These are phyloP conservation scores for Argynnis bischoffii DNA, from an alignment of 2,888 invertebrate genomes.

Conservation along the genomic window DNA sequence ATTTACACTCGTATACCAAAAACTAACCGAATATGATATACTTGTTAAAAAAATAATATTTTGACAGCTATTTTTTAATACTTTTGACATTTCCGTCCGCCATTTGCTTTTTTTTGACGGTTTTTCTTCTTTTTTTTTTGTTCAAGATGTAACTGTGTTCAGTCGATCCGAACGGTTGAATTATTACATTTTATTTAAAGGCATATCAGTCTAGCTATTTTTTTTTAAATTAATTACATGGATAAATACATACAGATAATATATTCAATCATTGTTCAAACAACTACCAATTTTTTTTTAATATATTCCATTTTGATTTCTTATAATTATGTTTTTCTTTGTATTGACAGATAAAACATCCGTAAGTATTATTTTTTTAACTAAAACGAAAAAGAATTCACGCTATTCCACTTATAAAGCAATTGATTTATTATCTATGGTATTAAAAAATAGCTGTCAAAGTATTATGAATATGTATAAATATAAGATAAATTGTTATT, in stretches of 20 bases:
- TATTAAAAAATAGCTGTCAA: conserved; percentile 8
- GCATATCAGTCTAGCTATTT: too few species aligned
- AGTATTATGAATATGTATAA: conserved; percentile 2
- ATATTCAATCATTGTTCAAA: too few species aligned
- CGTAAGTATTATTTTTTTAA: neutral
- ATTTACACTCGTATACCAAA: conserved; percentile 32
- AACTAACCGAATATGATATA: conserved; percentile 25
- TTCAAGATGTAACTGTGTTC: neutral
- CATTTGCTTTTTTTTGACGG: conserved; percentile 5
- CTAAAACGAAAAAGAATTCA: neutral
- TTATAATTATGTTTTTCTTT: too few species aligned
- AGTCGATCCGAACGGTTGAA: neutral
- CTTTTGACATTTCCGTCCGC: conserved; percentile 23
- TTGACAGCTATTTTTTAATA: conserved; percentile 16
- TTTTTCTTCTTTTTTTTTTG: too few species aligned
- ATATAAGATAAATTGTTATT: conserved; percentile 27
- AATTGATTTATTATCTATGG: neutral
- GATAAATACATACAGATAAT: too few species aligned
- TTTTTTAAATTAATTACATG: too few species aligned
- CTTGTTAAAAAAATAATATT: conserved; percentile 11
- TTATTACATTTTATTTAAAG: too few species aligned
- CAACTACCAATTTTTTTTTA: too few species aligned
- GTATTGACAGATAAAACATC: too few species aligned
- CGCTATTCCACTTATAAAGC: too few species aligned
- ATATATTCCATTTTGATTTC: too few species aligned